Conservation (phyloP, 1,140 invertebrate genomes). For the Chrysomallon squamiferum region DNA sequence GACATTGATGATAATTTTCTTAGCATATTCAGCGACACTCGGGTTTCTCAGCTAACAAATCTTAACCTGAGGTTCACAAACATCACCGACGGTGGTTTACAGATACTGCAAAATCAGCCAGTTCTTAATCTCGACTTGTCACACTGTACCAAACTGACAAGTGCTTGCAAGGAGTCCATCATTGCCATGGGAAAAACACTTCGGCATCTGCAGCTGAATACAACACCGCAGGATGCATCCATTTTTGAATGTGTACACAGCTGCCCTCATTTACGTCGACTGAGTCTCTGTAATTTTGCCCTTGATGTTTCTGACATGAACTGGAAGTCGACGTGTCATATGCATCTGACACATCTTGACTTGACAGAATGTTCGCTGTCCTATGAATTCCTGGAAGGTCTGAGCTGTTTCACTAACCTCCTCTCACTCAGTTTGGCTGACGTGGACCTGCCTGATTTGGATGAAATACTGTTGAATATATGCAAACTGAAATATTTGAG, state of each 20-base stretch:
- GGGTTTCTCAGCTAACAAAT: not conserved
- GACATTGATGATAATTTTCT: not conserved
- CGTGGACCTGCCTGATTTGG: not conserved
- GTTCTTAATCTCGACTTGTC: not conserved
- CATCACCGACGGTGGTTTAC: not conserved
- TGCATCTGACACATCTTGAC: not conserved
- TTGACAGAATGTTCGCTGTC: not conserved
- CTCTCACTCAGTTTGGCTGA: not conserved
- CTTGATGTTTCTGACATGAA: not conserved
- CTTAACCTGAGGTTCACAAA: not conserved
- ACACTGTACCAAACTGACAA: not conserved
- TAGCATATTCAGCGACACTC: not conserved
- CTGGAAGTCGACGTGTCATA: not conserved
- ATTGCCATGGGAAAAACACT: not conserved
- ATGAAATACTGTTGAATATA: not conserved
- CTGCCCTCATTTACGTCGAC: not conserved
- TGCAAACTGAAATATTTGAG: constrained; percentile 2
- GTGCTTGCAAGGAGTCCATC: not conserved
- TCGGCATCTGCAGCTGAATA: not conserved
- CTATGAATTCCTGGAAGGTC: not conserved
- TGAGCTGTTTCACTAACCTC: not conserved
- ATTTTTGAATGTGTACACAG: not conserved
- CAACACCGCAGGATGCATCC: not conserved
- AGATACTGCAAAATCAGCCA: not conserved
- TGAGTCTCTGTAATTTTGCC: not conserved